Percentiles rank a stretch among this genome's conserved stretches.
phyloP scores from a whole-genome alignment of 1,140 invertebrate species.

The Anastrepha ludens region DNA sequence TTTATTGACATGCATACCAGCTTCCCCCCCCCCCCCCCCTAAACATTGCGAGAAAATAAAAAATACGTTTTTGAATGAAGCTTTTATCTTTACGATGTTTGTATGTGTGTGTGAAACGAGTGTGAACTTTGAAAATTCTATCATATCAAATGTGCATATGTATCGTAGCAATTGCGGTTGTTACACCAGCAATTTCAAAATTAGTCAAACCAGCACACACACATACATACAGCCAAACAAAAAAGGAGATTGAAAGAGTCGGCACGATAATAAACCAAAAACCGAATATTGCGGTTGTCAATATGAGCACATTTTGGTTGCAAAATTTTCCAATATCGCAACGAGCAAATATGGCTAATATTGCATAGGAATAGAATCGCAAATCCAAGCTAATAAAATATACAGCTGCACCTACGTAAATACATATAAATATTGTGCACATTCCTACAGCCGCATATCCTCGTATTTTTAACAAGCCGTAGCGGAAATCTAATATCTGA shows the following conservation, averaged over 20 bases:
- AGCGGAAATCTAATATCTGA: background rate
- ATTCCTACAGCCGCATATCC: background rate
- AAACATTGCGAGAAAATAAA: no score
- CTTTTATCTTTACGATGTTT: no score
- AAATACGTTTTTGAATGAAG: no score
- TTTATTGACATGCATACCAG: no score
- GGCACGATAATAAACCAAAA: background rate
- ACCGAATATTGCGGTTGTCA: constrained; percentile 7
- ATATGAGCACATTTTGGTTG: background rate
- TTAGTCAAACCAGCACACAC: background rate
- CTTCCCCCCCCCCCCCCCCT: no score
- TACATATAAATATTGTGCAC: background rate
- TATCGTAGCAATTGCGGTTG: background rate
- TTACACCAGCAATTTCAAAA: constrained; percentile 14
- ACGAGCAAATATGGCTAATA: background rate
- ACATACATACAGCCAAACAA: background rate
- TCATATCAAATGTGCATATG: background rate
- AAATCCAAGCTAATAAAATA: background rate
- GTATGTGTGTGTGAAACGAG: no score
- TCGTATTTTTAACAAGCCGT: background rate
- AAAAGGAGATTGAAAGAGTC: background rate
- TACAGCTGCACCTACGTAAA: background rate
- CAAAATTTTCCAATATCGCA: constrained; percentile 1
- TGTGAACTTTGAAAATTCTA: no score
- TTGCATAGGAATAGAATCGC: background rate